Conservation (phyloP, 2,113 vertebrate species). For the Carassius gibelio region DNA sequence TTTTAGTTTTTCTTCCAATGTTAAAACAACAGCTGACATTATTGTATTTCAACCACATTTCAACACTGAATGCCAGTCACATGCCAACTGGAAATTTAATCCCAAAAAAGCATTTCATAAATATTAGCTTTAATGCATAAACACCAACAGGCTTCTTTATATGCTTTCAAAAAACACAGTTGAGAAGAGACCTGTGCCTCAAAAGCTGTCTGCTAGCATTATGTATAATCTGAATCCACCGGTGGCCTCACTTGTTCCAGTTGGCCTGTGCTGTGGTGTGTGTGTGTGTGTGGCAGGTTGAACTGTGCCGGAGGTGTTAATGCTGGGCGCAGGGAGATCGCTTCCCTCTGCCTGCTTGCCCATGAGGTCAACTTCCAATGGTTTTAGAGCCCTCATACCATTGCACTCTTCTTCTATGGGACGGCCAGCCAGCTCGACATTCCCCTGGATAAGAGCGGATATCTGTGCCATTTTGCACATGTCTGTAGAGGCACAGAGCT, state of each 20-base stretch:
- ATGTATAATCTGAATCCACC: conserved; percentile 63
- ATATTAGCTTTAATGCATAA: neutral
- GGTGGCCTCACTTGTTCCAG: conserved; percentile 59
- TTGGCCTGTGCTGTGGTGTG: conserved; percentile 4
- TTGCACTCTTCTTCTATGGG: neutral
- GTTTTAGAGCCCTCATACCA: neutral
- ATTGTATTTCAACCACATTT: neutral
- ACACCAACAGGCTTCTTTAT: conserved; percentile 20
- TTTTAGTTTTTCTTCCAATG: neutral
- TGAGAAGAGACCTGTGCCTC: conserved; percentile 19
- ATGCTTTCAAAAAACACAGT: conserved; percentile 28
- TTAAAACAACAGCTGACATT: neutral
- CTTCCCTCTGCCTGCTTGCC: neutral
- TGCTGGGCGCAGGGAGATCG: conserved; percentile 40
- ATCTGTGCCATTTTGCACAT: conserved; percentile 55
- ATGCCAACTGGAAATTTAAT: neutral
- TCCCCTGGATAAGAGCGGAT: conserved; percentile 49
- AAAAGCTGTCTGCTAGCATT: conserved; percentile 57
- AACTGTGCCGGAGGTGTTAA: conserved; percentile 62
- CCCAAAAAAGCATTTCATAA: too few relatives aligned
- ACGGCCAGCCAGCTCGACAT: conserved; percentile 5
- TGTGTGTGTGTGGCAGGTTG: conserved; percentile 14
- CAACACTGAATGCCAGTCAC: neutral
- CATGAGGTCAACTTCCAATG: conserved; percentile 19
- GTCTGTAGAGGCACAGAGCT: conserved; percentile 58